phyloP scores from a whole-genome alignment of 2,888 invertebrate genomes.

The Spodoptera littoralis region DNA sequence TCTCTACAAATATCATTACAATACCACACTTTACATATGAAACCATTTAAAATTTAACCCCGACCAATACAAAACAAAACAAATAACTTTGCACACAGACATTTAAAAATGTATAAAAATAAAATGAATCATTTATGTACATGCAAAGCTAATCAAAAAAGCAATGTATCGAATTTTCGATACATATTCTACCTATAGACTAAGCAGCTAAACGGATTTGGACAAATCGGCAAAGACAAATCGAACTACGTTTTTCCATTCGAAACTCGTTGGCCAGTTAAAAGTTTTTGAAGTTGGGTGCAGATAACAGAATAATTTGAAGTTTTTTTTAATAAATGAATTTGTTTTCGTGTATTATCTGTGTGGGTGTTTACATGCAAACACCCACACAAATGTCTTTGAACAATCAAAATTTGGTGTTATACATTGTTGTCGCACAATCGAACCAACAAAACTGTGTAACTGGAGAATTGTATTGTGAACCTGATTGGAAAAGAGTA shows the following conservation, averaged over 20 bases:
- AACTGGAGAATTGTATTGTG: too few relatives aligned
- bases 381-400: too few relatives aligned
- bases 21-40: too few relatives aligned
- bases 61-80: not conserved
- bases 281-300: constrained; percentile 42
- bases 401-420: too few relatives aligned
- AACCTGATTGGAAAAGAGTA: too few relatives aligned
- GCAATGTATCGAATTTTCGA: constrained; percentile 9
- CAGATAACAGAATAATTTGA: constrained; percentile 39
- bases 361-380: too few relatives aligned
- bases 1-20: too few relatives aligned
- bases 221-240: constrained; percentile 43
- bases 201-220: constrained; percentile 48
- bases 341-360: not conserved
- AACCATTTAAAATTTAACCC: too few relatives aligned
- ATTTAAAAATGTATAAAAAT: constrained; percentile 2
- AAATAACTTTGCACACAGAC: too few relatives aligned
- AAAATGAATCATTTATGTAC: constrained; percentile 17
- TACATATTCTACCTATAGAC: constrained; percentile 10
- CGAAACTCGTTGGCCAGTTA: constrained; percentile 28
- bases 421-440: too few relatives aligned
- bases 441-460: too few relatives aligned
- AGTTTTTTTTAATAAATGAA: constrained; percentile 34
- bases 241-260: constrained; percentile 50
- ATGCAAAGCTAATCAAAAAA: constrained; percentile 24